A percentile compares a stretch with the other conserved stretches of the same genome.
Evolutionary conservation across 1,140 invertebrate genomes (phyloP).

Genomic region (Drosophila saltans): DNA sequence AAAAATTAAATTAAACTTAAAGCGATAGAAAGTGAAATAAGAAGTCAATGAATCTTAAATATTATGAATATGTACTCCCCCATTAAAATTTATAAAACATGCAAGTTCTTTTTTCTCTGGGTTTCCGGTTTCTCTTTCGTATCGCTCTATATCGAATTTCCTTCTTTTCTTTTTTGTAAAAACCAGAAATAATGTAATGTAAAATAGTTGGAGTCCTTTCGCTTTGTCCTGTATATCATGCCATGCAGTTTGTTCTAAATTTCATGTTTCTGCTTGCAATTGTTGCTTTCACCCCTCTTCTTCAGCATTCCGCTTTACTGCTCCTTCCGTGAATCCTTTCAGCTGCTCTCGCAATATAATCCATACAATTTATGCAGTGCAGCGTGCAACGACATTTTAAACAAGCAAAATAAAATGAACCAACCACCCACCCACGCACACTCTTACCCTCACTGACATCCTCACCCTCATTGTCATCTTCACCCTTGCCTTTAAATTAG

Average conservation of each 20-base stretch:
- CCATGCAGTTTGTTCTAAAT: constrained; percentile 46
- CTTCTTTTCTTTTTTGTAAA: not conserved
- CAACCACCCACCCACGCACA: constrained; percentile 21
- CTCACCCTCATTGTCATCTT: constrained; percentile 34
- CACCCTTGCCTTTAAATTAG: constrained; percentile 64
- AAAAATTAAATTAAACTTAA: too few relatives aligned
- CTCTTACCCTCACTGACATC: constrained; percentile 13
- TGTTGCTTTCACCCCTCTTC: constrained; percentile 34
- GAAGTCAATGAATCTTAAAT: too few relatives aligned
- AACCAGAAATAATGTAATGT: not conserved
- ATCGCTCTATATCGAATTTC: not conserved
- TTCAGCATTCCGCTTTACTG: constrained; percentile 7
- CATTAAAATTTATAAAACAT: too few relatives aligned
- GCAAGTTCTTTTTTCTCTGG: too few relatives aligned
- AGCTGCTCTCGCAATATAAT: constrained; percentile 74
- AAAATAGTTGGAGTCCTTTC: not conserved
- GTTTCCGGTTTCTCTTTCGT: too few relatives aligned
- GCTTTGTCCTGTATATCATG: not conserved
- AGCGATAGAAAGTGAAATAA: too few relatives aligned
- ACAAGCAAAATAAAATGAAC: constrained; percentile 14
- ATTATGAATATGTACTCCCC: too few relatives aligned
- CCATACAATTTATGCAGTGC: constrained; percentile 73
- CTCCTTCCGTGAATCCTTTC: constrained; percentile 70
- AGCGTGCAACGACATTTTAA: constrained; percentile 52
- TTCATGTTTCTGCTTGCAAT: constrained; percentile 55